A percentile compares a stretch with the other conserved stretches of the same genome.
Evolutionary conservation across 2,797 vertebrate species (phyloP).

Genomic region (Caiman crocodilus): DNA sequence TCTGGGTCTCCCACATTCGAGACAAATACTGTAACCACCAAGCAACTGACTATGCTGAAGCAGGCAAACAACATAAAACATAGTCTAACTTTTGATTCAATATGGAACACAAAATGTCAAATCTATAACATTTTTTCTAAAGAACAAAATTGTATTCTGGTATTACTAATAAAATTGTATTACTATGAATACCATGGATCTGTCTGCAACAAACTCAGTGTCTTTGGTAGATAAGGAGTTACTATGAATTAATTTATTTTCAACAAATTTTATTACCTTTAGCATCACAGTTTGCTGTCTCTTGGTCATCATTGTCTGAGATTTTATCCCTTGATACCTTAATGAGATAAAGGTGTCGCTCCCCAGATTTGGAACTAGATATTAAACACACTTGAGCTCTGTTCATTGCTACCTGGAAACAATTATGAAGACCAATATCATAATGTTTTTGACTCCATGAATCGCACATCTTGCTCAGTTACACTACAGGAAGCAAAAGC

Average conservation of each 20-base stretch:
- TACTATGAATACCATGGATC: not conserved
- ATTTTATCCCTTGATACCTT: conserved; percentile 88
- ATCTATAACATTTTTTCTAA: not conserved
- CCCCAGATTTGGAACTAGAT: conserved; percentile 86
- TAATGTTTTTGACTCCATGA: conserved; percentile 38
- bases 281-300: conserved; percentile 92
- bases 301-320: conserved; percentile 91
- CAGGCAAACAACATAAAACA: too few relatives aligned
- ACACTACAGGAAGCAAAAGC: not conserved
- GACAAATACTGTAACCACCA: too few relatives aligned
- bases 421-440: conserved; percentile 25
- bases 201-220: not conserved
- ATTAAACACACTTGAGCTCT: conserved; percentile 93
- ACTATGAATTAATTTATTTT: not conserved
- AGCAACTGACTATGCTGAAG: too few relatives aligned
- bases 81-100: too few relatives aligned
- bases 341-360: conserved; percentile 90
- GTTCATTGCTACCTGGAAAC: conserved; percentile 94
- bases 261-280: conserved; percentile 84
- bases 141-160: too few relatives aligned
- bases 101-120: too few relatives aligned
- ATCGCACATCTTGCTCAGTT: not conserved
- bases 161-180: not conserved
- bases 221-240: not conserved
- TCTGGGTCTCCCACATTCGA: too few relatives aligned